Base-by-base conservation (phyloP, 1,140 invertebrate genomes). In the Pseudoatta argentina region DNA sequence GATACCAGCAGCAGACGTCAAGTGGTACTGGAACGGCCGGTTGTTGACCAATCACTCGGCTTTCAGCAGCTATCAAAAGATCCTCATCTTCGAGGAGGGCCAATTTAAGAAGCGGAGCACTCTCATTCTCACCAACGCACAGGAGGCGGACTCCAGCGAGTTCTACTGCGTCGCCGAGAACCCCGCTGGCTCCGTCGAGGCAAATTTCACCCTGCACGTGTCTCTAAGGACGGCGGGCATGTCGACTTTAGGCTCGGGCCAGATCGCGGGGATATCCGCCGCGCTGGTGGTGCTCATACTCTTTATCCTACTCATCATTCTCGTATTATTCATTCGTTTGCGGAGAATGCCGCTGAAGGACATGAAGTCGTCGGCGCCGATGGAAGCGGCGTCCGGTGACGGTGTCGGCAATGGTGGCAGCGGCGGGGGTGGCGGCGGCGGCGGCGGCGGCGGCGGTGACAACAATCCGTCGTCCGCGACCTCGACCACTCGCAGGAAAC, bases 151-250 rank as follows among this genome's bases (percentile, higher is more conserved):
- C 93, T 97, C 97, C 39, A 98, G 97, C 39, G 98, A 98, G 89
- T 99, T 99, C 95, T 97, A 97, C 91, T 99, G 98, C 94, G 97
- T 98, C 0, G 98, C 98, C 18, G 97, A 98, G 92, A 99, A 99
- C 94, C 96, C 97, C 76, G 98, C 98, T 12, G 99, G 99, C 2
- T 98, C 97, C 92, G 97, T 98, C n/a, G 97, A 98, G 95, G 97
- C 98, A 1, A 99, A 99, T 93, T 98, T 98, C 91, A 98, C 98
- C 8, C 95, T 99, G 14, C 97, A 98, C 91, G 97, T 99, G 51
- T 97, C 97, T 44, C 96, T 98, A 91, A 96, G 97, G 59, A 96
- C 97, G 12, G 97, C 97, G 6, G 97, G 97, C 34, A 97, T 98
- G 95, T 97, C 97, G 0, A 97, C 97, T 0, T 94, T 98, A 18